Percentiles rank a stretch among this genome's conserved stretches.
phyloP scores from a whole-genome alignment of 2,113 vertebrate species.

The Callopanchax toddi region DNA sequence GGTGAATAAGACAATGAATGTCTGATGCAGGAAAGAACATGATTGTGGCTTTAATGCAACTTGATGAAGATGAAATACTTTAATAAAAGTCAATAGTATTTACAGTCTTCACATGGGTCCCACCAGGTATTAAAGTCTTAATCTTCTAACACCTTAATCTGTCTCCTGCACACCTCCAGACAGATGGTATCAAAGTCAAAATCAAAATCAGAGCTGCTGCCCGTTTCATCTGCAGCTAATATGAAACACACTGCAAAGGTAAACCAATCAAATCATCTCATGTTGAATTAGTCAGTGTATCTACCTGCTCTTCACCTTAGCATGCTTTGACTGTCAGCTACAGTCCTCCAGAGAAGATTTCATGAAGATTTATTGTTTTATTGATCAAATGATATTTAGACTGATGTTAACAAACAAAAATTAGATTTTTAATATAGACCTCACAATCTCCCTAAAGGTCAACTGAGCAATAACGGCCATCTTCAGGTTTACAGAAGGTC shows the following conservation, averaged over 20 bases:
- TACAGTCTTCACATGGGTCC: background rate
- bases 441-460: slow-evolving; percentile 44
- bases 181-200: slow-evolving; percentile 32
- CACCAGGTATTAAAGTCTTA: slow-evolving; percentile 15
- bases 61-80: background rate
- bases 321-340: too few relatives aligned
- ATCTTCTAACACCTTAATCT: slow-evolving; percentile 31
- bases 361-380: too few relatives aligned
- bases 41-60: background rate
- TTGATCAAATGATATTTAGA: too few relatives aligned
- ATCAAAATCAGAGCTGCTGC: background rate
- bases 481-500: slow-evolving; percentile 37
- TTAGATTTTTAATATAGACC: slow-evolving; percentile 30
- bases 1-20: background rate
- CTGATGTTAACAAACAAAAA: too few relatives aligned
- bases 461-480: slow-evolving; percentile 19
- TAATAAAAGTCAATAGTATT: background rate
- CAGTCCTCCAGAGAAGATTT: too few relatives aligned
- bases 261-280: too few relatives aligned
- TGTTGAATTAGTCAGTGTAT: too few relatives aligned
- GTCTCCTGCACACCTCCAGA: slow-evolving; percentile 10
- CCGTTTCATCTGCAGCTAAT: background rate
- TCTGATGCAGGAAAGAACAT: background rate
- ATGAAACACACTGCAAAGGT: too few relatives aligned
- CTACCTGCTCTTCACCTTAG: too few relatives aligned